Base-by-base conservation (phyloP, 2,888 invertebrate genomes). In the Plagiodera versicolora region DNA sequence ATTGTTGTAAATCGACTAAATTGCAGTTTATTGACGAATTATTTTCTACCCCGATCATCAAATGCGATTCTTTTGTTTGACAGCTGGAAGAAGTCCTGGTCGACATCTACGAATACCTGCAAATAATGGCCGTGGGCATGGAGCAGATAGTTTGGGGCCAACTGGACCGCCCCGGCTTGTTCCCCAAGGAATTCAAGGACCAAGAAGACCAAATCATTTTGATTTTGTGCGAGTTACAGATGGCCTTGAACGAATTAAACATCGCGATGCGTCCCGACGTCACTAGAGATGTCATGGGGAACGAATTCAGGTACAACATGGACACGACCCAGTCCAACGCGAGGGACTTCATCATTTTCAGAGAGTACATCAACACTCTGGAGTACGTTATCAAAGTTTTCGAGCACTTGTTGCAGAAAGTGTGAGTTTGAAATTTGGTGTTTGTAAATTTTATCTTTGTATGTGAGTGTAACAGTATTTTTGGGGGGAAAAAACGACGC, bases 41-140 rank as follows among this genome's bases (percentile, higher is more conserved):
- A n/a, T n/a, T 24, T 44, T 45, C 1, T 16, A 14, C 14, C 8
- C n/a, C 5, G 1, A 28, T 45, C n/a, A 18, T 17, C 20, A 44
- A 9, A 16, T 18, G 9, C 8, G 14, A 30, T 14, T 48, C 0
- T 49, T 65, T 63, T 67, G 58, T 59, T 80, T 80, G 24, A 3
- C 79, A 85, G 85, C 76, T 85, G 61, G 81, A 83, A 56, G 75
- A 77, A 17, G 78, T 81, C 11, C 78, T 90, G 69, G 82, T 86
- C 54, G 80, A 84, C 58, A 83, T 87, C 74, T 90, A 87, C 80
- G 84, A 86, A 72, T 85, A 85, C 67, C 80, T 91, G 76, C 90
- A 91, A 79, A 86, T 84, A 81, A 83, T 87, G 63, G 89, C 89
- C 1, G 89, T 90, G 5, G 89, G 87, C 24, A 75, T 91, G 60